Base-by-base conservation (phyloP, 2,888 invertebrate species). In the Cheilosia vulpina region DNA sequence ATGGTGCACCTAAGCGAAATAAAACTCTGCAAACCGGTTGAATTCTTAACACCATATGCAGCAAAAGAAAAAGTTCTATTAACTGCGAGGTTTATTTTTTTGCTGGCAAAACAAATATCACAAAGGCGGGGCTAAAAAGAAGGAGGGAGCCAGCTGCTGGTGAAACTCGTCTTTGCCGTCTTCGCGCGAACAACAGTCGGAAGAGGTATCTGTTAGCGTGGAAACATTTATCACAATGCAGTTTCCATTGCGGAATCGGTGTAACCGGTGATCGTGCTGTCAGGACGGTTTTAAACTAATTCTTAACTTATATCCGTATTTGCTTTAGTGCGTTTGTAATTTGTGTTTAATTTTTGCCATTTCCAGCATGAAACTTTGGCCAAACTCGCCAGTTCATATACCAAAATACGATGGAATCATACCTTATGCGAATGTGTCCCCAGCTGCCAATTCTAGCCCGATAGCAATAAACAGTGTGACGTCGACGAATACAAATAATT, bases 381-480 rank as follows among this genome's bases (percentile, higher is more conserved):
- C 92, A 17, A 92, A 92, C 89, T 92, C 92, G 69, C 92, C 92
- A 58, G 91, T 91, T 78, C 92, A 92, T 85, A 91, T 91, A 87
- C 91, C 92, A 79, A 92, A 92, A 90, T 92, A 91, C 88, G 92
- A 92, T 90, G 92, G 91, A 55, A 90, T 91, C 88, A 87, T 91
- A 73, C 89, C 91, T 66, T 92, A 90, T 88, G 85, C 91, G 78
- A 89, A 89, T 87, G 88, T 89, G 85, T 90, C 91, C 53, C 90
- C 91, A 88, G 88, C 90, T 66, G 88, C 89, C 76, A 91, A 89
- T 88, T 89, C 89, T 87, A 92, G 92, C 87, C 92, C 92, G 69
- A 91, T 92, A 88, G 91, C 91, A 47, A 92, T 92, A 73, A 92
- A 92, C 84, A 92, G 91, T 89, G 92, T 92, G 81, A 92, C 92